Percentiles rank a stretch among this genome's conserved stretches.
These are phyloP conservation scores for Sebastes matsubarae DNA, from an alignment of 2,797 vertebrate genomes.

Conservation along the genomic window DNA sequence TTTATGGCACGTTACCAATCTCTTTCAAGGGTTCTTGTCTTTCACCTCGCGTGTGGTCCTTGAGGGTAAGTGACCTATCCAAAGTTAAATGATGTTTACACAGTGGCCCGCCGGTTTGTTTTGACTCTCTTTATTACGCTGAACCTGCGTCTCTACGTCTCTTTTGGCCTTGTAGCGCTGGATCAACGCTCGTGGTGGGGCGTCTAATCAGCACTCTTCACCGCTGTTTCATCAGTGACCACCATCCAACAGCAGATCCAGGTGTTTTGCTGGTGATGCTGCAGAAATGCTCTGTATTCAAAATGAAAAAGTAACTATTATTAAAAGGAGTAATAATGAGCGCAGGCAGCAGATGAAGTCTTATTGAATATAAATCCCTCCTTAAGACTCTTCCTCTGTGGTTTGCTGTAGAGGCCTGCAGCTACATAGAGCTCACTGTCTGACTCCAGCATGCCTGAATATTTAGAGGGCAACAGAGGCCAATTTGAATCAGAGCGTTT, in stretches of 20 bases:
- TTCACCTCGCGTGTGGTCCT: conserved; percentile 74
- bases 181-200: conserved; percentile 9
- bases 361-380: conserved; percentile 74
- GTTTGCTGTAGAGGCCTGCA: conserved; percentile 46
- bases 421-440: conserved; percentile 44
- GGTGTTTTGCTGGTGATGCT: conserved; percentile 2
- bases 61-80: conserved; percentile 64
- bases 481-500: conserved; percentile 46
- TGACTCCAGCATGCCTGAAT: conserved; percentile 50
- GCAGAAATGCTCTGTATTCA: conserved; percentile 5
- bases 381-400: conserved; percentile 54
- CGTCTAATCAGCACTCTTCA: conserved; percentile 19
- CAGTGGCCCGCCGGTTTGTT: conserved; percentile 61
- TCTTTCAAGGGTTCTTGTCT: conserved; percentile 75
- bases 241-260: neutral
- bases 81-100: conserved; percentile 79
- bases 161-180: conserved; percentile 14
- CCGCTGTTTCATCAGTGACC: conserved; percentile 19
- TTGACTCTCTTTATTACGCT: conserved; percentile 66
- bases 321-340: conserved; percentile 48
- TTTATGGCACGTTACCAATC: conserved; percentile 71
- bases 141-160: conserved; percentile 50
- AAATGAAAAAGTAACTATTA: neutral
- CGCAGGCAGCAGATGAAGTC: conserved; percentile 45
- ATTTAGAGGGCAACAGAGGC: conserved; percentile 45